Base-by-base conservation (phyloP, 2,888 invertebrate species). In the Drosophila tanythrix region DNA sequence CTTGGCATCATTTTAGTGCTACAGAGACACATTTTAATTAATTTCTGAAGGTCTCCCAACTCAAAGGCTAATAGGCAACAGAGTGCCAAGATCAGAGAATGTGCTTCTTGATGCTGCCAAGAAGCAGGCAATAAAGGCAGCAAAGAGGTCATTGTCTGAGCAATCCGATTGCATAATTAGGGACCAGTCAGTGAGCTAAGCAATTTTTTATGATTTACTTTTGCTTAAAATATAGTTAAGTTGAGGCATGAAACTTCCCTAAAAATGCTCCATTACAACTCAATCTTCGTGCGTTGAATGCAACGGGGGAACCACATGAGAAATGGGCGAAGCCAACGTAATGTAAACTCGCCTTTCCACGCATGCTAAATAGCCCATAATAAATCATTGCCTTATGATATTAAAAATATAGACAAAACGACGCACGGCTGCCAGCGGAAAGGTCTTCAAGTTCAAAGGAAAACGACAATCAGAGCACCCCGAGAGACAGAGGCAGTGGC, bases 11-110 rank as follows among this genome's bases (percentile, higher is more conserved):
- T 10, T 62, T 64, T 43, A 70, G 64, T 66, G 60, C 61, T 61
- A 51, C 83, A 56, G 56, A 58, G 72, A 38, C 58, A 81, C 70
- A 72, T 79, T 88, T 86, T 86, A 88, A 88, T 86, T 86, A 78
- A 79, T 74, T 71, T 70, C 55, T 36, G 21, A 55, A 57, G 67
- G 67, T 43, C 51, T 38, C 21, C 55, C 40, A 43, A 50, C 62
- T 58, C 59, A 76, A 68, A 74, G 67, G 57, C 63, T 74, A 79
- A 79, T 52, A 46, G 71, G 67, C 61, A 76, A 38, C 66, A 64
- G 60, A 88, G 76, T 76, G 71, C 64, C 52, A 70, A 84, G 80
- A 80, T 82, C 85, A 72, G 31, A 40, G 25, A 64, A 79, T 67
- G 67, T 70, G 62, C 21, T 64, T 53, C 48, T 68, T 65, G 66